Percentiles rank a stretch among this genome's conserved stretches.
phyloP scores from a whole-genome alignment of 2,113 vertebrate genomes.

The Meriones unguiculatus region DNA sequence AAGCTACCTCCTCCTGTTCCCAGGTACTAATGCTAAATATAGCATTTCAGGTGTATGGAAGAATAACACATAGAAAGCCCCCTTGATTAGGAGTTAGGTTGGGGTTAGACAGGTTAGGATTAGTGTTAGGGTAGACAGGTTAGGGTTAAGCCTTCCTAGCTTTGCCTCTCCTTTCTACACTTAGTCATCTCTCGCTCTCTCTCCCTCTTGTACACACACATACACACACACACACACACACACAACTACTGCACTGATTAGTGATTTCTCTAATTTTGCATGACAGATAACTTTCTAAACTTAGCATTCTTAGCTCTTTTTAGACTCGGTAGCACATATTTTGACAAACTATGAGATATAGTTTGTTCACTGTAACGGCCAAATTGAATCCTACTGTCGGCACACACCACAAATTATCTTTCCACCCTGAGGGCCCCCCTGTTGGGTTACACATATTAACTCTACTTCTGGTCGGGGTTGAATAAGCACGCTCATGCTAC shows the following conservation, averaged over 20 bases:
- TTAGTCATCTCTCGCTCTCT: not conserved
- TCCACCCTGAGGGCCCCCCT: not conserved
- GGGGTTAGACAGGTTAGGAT: too few species aligned
- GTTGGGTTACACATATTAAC: not conserved
- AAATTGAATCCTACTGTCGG: constrained; percentile 34
- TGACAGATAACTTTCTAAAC: not conserved
- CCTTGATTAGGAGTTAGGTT: not conserved
- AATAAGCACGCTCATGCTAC: not conserved
- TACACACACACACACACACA: not conserved
- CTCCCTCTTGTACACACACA: not conserved
- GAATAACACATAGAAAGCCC: not conserved
- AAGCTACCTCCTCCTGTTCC: not conserved
- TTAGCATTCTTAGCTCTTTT: constrained; percentile 28
- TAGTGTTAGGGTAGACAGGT: too few species aligned
- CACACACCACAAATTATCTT: constrained; percentile 23
- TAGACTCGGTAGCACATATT: constrained; percentile 25
- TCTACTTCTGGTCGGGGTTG: not conserved
- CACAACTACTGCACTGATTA: not conserved
- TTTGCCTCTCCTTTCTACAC: not conserved
- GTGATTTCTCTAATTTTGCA: constrained; percentile 24
- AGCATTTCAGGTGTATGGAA: not conserved
- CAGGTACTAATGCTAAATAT: not conserved
- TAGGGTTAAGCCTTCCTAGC: not conserved
- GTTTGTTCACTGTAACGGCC: constrained; percentile 40
- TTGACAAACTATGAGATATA: not conserved